Base-by-base conservation (phyloP, 1,140 invertebrate species). In the Nasonia longicornis region DNA sequence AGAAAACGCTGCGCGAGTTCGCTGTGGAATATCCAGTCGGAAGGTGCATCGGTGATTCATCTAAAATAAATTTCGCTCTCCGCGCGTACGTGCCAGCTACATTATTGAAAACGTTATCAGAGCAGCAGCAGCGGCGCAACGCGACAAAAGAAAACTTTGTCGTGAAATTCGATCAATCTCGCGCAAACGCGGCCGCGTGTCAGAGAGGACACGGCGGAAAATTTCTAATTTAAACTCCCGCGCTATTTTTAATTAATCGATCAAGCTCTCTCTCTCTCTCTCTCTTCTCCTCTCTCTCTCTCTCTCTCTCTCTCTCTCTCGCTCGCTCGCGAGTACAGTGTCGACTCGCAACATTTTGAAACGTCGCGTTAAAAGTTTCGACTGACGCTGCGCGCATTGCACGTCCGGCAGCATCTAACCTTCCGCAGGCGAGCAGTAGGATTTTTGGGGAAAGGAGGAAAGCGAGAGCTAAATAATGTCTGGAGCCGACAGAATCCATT, bases 401-500 rank as follows among this genome's bases (percentile, higher is more conserved):
- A 42, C 58, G 20, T 11, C 20, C 72, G 35, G n/a, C 45, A 77
- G 48, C 75, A 26, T 77, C 67, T 77, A 81, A 76, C 79, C 73
- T 76, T 70, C 48, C 48, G 42, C 31, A 35, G 31, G 3, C 12
- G 64, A 8, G 35, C 10, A 42, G 38, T 42, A n/a, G 52, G 63
- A 84, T 86, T 89, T 85, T 88, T 80, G 85, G 84, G 31, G n/a
- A 69, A 84, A 86, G 82, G 82, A 83, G 83, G 80, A 82, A 70
- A 84, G 85, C 81, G 70, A 84, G 86, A 77, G 58, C 48, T 71
- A 70, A 81, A 85, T 89, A 88, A 87, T 83, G 88, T 90, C 89
- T 90, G 90, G 87, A 88, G 83, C 88, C 86, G 90, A 91, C 90
- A 91, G 90, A 89, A 90, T 89, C 89, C 86, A 91, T 91, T 91